Evolutionary conservation across 1,140 invertebrate genomes (phyloP).

Genomic region (Bilobella aurantiaca): DNA sequence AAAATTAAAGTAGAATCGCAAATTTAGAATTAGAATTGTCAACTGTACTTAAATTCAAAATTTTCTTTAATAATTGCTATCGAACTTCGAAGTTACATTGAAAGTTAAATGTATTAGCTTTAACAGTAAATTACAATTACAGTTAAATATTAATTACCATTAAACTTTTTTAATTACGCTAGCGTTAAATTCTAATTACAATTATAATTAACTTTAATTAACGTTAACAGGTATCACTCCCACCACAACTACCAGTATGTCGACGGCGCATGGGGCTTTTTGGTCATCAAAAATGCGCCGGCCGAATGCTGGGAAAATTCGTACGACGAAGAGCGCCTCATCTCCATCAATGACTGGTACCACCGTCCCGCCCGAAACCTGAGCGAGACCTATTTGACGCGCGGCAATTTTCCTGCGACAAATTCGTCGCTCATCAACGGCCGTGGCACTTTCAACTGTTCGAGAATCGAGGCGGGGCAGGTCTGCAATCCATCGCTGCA

Average conservation of each 20-base stretch:
- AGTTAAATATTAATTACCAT: background rate
- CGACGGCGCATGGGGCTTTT: conserved; percentile 16
- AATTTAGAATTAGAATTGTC: no score
- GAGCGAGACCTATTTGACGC: background rate
- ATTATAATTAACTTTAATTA: background rate
- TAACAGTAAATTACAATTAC: background rate
- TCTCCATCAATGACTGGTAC: conserved; percentile 17
- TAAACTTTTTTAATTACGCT: background rate
- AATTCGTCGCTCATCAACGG: conserved; percentile 18
- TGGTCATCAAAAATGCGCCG: conserved; percentile 6
- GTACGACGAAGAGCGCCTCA: conserved; percentile 6
- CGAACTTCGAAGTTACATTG: no score
- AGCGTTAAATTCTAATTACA: background rate
- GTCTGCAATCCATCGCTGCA: background rate
- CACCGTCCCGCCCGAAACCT: conserved; percentile 4
- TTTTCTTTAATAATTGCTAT: no score
- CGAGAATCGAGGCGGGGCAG: background rate
- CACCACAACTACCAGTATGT: conserved; percentile 16
- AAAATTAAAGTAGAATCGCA: no score
- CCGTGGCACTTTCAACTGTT: conserved; percentile 2
- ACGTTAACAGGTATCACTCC: conserved; percentile 11
- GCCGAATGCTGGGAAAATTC: background rate
- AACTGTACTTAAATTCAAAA: no score
- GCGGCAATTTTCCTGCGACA: background rate
- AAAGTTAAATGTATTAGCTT: no score